phyloP scores from a whole-genome alignment of 2,113 vertebrate species.

The Brachypodius melanocephalos region DNA sequence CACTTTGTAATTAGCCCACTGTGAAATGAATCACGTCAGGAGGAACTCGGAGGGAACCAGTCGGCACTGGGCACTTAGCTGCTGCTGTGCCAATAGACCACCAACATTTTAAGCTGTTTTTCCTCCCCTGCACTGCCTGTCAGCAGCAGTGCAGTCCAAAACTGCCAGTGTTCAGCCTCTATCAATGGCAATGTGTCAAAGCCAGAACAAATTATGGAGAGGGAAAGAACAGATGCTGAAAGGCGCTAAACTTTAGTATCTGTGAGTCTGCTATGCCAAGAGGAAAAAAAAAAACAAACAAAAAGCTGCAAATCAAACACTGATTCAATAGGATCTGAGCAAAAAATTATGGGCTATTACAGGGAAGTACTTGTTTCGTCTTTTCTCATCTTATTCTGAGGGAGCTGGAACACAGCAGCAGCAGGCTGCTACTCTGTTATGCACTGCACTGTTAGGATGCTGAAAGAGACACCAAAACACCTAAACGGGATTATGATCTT shows the following conservation, averaged over 20 bases:
- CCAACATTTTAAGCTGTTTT: slow-evolving; percentile 55
- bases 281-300: not conserved
- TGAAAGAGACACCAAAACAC: not conserved
- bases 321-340: not conserved
- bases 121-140: slow-evolving; percentile 33
- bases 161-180: slow-evolving; percentile 45
- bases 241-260: slow-evolving; percentile 70
- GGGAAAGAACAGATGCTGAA: slow-evolving; percentile 49
- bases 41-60: slow-evolving; percentile 62
- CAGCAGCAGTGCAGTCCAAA: slow-evolving; percentile 51
- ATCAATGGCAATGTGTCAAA: slow-evolving; percentile 50
- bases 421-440: not conserved
- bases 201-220: slow-evolving; percentile 47
- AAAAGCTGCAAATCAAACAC: slow-evolving; percentile 47
- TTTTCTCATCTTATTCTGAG: slow-evolving; percentile 29
- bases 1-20: slow-evolving; percentile 85
- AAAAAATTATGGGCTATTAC: slow-evolving; percentile 37
- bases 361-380: not conserved
- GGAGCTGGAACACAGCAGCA: not conserved
- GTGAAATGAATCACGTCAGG: slow-evolving; percentile 76
- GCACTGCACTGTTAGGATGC: not conserved
- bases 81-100: slow-evolving; percentile 73
- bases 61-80: slow-evolving; percentile 59
- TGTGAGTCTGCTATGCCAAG: not conserved
- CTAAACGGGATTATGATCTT: slow-evolving; percentile 21